Base-by-base conservation (phyloP, 2,797 vertebrate species). In the Gallinago solitaria region DNA sequence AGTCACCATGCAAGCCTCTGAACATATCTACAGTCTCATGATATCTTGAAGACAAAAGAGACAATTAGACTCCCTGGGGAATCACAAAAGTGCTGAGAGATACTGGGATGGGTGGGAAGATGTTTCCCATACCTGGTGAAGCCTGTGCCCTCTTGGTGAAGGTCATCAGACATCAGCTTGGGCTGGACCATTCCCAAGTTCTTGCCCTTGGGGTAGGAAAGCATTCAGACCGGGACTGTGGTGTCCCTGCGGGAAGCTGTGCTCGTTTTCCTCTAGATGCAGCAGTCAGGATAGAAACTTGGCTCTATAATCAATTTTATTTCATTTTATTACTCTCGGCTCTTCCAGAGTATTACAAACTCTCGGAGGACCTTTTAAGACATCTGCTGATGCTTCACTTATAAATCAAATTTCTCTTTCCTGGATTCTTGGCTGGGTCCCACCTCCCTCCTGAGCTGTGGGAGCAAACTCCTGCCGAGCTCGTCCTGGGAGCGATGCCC, bases 251-350 rank as follows among this genome's bases (percentile, higher is more conserved):
- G 4, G 63, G 65, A 17, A 57, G 20, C 63, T 11, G 32, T 0
- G 14, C 63, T 67, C 7, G 0, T 39, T 64, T 41, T 43, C 74
- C 74, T 81, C 53, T 37, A 41, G 73, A 32, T 59, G 32, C 32
- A 50, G 9, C 41, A 63, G 45, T 30, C 65, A 50, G 82, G 41
- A n/a, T 4, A 50, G 45, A 64, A 85, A 83, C 87, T 75, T 61
- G 57, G 69, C 87, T 93, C 80, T 76, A n/a, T 20, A 83, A 95
- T 93, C 1, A 19, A 90, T 96, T 91, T 89, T 51, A 93, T 91
- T 90, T 56, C 69, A 88, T 96, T 97, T 96, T 94, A 95, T 95
- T 95, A 93, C 91, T 90, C 89, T 89, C 32, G 2, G 70, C 85
- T 93, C 81, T 95, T 94, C 59, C 77, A 87, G 74, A 89, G 77